phyloP scores from a whole-genome alignment of 1,140 invertebrate species.

The Liolophura sinensis region DNA sequence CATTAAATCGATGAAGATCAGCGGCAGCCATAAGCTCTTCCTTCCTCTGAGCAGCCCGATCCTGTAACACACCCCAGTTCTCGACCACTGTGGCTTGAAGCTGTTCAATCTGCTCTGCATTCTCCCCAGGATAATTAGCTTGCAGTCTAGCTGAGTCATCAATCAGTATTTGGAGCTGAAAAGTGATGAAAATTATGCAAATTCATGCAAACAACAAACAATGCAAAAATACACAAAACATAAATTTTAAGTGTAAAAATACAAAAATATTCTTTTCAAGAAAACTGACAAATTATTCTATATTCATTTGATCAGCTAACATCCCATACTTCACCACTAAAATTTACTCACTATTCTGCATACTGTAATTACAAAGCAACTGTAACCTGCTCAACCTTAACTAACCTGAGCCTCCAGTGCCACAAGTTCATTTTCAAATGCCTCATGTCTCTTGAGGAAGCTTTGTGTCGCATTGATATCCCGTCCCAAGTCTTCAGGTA shows the following conservation, averaged over 20 bases:
- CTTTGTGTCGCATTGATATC: conserved; percentile 87
- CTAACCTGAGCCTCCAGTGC: conserved; percentile 89
- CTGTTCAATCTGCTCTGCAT: conserved; percentile 84
- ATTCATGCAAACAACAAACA: too few species aligned
- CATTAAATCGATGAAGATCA: conserved; percentile 85
- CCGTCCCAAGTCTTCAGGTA: conserved; percentile 82
- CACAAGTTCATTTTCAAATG: conserved; percentile 92
- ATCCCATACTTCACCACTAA: too few species aligned
- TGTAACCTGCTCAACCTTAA: neutral
- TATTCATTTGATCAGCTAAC: too few species aligned
- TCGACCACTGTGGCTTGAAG: conserved; percentile 82
- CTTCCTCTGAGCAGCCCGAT: conserved; percentile 75
- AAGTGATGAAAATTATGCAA: neutral
- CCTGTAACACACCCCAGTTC: conserved; percentile 86
- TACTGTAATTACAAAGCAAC: too few species aligned
- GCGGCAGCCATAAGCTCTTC: conserved; percentile 84
- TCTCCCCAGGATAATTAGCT: conserved; percentile 86
- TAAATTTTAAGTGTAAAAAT: too few species aligned
- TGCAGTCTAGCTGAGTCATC: conserved; percentile 90
- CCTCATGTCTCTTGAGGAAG: conserved; percentile 85
- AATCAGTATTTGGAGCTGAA: conserved; percentile 73
- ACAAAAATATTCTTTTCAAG: too few species aligned
- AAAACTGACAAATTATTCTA: too few species aligned
- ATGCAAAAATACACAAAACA: too few species aligned
- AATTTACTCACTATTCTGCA: too few species aligned